Conservation (phyloP, 2,888 invertebrate species). For the Zaprionus obscuricornis region DNA sequence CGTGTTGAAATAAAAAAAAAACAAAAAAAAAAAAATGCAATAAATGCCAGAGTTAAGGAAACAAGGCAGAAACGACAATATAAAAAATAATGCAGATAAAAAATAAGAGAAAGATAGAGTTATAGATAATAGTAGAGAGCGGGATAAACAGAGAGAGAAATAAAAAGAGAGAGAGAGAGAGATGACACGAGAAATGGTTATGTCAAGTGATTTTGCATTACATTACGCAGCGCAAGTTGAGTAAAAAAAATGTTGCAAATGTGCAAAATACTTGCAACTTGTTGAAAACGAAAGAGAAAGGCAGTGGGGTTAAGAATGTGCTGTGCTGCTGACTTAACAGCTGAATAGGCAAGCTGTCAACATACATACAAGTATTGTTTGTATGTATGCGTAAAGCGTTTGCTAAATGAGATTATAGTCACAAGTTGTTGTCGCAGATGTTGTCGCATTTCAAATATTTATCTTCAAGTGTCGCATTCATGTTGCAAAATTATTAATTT, state of each 20-base stretch:
- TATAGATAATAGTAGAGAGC: not conserved
- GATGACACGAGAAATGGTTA: constrained; percentile 23
- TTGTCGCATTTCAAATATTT: too few relatives aligned
- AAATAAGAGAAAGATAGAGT: not conserved
- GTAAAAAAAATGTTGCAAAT: constrained; percentile 61
- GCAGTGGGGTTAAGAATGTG: too few relatives aligned
- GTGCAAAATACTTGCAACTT: constrained; percentile 40
- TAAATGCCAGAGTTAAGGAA: constrained; percentile 62
- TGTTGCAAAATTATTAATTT: too few relatives aligned
- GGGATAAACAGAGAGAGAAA: too few relatives aligned
- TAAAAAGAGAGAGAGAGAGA: not conserved
- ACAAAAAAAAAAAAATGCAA: constrained; percentile 71
- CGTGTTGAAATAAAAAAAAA: constrained; percentile 25
- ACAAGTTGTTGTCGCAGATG: too few relatives aligned
- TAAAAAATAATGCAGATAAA: not conserved
- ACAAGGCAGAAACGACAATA: constrained; percentile 13
- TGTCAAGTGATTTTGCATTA: constrained; percentile 63
- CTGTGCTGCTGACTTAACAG: constrained; percentile 15
- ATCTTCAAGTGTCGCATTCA: too few relatives aligned
- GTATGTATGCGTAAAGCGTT: too few relatives aligned
- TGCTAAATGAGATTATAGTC: too few relatives aligned
- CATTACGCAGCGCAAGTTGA: constrained; percentile 49
- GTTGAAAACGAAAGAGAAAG: not conserved
- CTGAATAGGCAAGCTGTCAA: constrained; percentile 37
- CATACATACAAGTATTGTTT: constrained; percentile 10